phyloP scores from a whole-genome alignment of 2,113 vertebrate species.

The Xyliphius kryptos region DNA sequence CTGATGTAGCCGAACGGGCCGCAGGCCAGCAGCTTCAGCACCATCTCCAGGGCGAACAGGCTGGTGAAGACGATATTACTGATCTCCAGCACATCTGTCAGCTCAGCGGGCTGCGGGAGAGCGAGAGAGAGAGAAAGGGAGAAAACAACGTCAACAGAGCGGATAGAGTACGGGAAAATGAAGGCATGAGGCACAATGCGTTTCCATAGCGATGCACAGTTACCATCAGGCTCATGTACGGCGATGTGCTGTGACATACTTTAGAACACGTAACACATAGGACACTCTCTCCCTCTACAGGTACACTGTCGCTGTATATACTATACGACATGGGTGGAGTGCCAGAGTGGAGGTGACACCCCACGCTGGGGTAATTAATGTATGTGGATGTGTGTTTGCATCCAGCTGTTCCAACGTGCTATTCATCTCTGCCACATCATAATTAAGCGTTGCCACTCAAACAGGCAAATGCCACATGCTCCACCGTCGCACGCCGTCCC shows the following conservation, averaged over 20 bases:
- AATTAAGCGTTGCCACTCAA: not conserved
- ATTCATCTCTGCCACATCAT: too few species aligned
- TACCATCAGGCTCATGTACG: not conserved
- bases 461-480: not conserved
- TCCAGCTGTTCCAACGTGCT: too few species aligned
- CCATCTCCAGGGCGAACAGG: slow-evolving; percentile 94
- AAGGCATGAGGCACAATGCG: not conserved
- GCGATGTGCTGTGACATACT: not conserved
- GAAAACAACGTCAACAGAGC: not conserved
- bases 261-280: too few species aligned
- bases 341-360: too few species aligned
- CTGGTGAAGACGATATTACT: slow-evolving; percentile 98
- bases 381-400: too few species aligned
- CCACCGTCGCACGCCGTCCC: not conserved
- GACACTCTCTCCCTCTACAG: too few species aligned
- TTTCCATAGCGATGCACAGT: not conserved
- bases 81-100: slow-evolving; percentile 93
- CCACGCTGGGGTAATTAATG: too few species aligned
- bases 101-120: slow-evolving; percentile 75
- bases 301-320: too few species aligned
- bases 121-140: not conserved
- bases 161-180: not conserved
- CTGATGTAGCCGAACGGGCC: slow-evolving; percentile 89
- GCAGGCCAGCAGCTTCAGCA: slow-evolving; percentile 85
- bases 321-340: too few species aligned